Evolutionary conservation across 2,113 vertebrate genomes (phyloP).

Genomic region (Shinisaurus crocodilurus): DNA sequence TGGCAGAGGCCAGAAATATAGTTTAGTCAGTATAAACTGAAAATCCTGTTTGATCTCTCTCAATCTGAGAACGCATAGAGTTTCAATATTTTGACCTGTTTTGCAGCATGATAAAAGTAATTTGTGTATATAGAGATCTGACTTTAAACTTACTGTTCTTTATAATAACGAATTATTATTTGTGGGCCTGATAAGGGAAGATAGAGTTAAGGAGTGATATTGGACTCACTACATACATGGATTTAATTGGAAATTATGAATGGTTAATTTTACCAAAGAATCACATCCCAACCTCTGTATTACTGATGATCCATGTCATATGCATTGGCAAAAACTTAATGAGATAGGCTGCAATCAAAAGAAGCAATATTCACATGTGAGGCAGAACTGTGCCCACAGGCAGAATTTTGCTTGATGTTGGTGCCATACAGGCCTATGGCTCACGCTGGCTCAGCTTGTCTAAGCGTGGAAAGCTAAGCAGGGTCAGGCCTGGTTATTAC

Average conservation of each 20-base stretch:
- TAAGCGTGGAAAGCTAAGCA: too few relatives aligned
- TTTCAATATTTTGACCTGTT: neutral
- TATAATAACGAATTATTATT: neutral
- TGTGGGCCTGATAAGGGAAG: neutral
- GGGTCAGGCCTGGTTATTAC: too few relatives aligned
- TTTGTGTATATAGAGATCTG: too few relatives aligned
- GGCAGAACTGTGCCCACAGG: neutral
- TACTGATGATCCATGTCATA: neutral
- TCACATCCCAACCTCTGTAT: neutral
- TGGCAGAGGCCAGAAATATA: neutral
- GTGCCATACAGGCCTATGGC: neutral
- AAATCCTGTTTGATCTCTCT: neutral
- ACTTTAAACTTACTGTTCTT: neutral
- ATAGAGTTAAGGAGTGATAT: too few relatives aligned
- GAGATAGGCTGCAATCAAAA: neutral
- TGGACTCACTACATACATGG: too few relatives aligned
- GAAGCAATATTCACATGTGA: neutral
- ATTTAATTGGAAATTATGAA: neutral
- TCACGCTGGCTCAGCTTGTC: too few relatives aligned
- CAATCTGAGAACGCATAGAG: neutral
- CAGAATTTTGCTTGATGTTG: neutral
- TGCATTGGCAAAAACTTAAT: neutral
- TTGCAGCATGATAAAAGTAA: neutral
- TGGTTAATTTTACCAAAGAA: neutral
- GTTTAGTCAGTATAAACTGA: neutral